Evolutionary conservation across 2,797 vertebrate genomes (phyloP), one percentile per base, ranked within the genome.

Genomic region (Chloroceryle amazona): DNA sequence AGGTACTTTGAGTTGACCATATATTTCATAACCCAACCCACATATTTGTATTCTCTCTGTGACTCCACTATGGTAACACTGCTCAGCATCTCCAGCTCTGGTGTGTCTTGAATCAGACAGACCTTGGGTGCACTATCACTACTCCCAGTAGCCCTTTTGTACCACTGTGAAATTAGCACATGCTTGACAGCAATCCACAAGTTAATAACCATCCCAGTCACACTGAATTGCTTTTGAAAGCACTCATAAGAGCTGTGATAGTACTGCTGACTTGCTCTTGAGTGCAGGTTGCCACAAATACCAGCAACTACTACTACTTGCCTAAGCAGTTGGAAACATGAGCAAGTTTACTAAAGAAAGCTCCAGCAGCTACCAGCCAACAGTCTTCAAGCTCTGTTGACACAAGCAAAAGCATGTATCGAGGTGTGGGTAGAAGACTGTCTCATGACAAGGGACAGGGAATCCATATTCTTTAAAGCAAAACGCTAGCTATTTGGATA

Each of bases 391-490:
- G 29, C 5, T 70, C 70, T 49, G 15, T 13, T 44, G 29, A 89
- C 41, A 91, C 13, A 58, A 65, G 11, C 13, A 74, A 86, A 89
- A 76, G 25, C 18, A 79, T 58, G 28, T 83, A 88, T 3, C 33
- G 25, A 78, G 18, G 35, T 11, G 10, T 47, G 14, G 17, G 11
- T 31, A 94, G 39, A 88, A 65, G 15, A 57, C 15, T 33, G 7
- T 21, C 23, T 61, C 12, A 9, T 0, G 0, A 54, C 13, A 82
- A 88, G 5, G 13, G 28, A 55, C 0, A 0, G 2, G 9, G 9
- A 44, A 72, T 28, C 11, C 1, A 1, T 37, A 57, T 9, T 37
- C 51, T 70, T 73, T 44, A 83, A 90, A 71, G 13, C 33, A 78
- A 80, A 78, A 86, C 15, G 9, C 7, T 65, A 41, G 39, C 15